phyloP scores from a whole-genome alignment of 2,113 vertebrate genomes.

The Limnothrissa miodon region DNA sequence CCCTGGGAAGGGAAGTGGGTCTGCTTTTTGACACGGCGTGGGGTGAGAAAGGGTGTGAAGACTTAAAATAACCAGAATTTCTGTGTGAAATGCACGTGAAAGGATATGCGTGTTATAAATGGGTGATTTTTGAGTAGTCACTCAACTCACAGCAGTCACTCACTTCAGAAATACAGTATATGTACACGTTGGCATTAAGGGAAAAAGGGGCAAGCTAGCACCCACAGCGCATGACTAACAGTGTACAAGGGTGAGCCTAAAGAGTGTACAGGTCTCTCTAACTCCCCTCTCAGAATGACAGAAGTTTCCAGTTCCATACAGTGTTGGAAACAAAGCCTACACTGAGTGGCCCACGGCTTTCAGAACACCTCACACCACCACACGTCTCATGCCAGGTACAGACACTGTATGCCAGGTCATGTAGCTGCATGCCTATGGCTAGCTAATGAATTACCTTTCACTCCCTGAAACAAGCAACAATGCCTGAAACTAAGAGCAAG shows the following conservation, averaged over 20 bases:
- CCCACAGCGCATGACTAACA: not conserved
- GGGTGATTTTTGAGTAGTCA: not conserved
- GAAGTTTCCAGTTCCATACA: not conserved
- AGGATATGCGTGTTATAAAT: not conserved
- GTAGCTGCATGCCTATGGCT: not conserved
- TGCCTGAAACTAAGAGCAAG: not conserved
- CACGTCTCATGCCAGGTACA: slow-evolving; percentile 2
- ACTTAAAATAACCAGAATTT: not conserved
- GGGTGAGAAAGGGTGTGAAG: not conserved
- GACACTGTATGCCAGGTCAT: not conserved
- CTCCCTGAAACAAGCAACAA: not conserved
- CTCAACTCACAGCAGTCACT: not conserved
- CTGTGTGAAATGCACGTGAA: not conserved
- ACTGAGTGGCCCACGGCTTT: not conserved
- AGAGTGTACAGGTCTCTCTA: not conserved
- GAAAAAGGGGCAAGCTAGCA: not conserved
- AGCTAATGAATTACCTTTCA: not conserved
- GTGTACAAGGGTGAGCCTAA: not conserved
- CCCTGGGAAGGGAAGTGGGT: not conserved
- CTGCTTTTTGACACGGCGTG: not conserved
- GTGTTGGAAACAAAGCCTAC: not conserved
- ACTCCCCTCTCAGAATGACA: not conserved
- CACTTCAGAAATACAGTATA: not conserved
- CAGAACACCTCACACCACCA: not conserved
- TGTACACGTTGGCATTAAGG: not conserved